These are phyloP conservation scores for Larimichthys crocea DNA, from an alignment of 2,113 vertebrate genomes.

Conservation along the genomic window DNA sequence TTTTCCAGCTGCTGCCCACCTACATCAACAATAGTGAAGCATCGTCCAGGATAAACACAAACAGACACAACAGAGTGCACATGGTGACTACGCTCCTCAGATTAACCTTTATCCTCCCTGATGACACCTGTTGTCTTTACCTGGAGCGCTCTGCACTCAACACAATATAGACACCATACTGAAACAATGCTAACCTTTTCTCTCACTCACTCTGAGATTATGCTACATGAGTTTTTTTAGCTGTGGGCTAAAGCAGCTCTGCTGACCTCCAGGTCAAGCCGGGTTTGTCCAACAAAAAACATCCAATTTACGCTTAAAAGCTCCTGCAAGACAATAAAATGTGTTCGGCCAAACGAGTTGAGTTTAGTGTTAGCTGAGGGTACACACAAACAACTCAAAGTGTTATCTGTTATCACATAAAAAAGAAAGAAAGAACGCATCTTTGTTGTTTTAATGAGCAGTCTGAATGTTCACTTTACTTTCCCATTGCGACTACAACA, in stretches of 20 bases:
- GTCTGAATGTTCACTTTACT: slow-evolving; percentile 24
- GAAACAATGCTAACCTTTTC: slow-evolving; percentile 45
- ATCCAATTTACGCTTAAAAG: slow-evolving; percentile 21
- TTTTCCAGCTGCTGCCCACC: slow-evolving; percentile 80
- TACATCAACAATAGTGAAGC: slow-evolving; percentile 75
- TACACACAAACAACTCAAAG: background rate
- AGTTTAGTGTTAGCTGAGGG: background rate
- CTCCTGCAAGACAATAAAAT: background rate
- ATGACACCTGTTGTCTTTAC: slow-evolving; percentile 64
- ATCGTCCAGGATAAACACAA: slow-evolving; percentile 72
- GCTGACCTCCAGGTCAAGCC: slow-evolving; percentile 28
- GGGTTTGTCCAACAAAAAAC: slow-evolving; percentile 1
- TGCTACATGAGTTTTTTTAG: background rate
- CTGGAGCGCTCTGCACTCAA: slow-evolving; percentile 33
- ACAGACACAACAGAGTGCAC: slow-evolving; percentile 72
- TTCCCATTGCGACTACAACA: slow-evolving; percentile 23
- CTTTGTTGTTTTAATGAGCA: slow-evolving; percentile 22
- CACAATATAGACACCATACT: slow-evolving; percentile 38
- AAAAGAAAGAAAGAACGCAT: background rate
- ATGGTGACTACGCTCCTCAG: slow-evolving; percentile 64
- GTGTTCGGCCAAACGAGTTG: background rate
- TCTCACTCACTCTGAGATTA: slow-evolving; percentile 25
- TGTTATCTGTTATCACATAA: background rate
- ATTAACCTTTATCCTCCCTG: slow-evolving; percentile 68
- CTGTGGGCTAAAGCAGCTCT: background rate